These are phyloP conservation scores for Pogonomyrmex californicus DNA, from an alignment of 1,140 invertebrate species.

Conservation along the genomic window DNA sequence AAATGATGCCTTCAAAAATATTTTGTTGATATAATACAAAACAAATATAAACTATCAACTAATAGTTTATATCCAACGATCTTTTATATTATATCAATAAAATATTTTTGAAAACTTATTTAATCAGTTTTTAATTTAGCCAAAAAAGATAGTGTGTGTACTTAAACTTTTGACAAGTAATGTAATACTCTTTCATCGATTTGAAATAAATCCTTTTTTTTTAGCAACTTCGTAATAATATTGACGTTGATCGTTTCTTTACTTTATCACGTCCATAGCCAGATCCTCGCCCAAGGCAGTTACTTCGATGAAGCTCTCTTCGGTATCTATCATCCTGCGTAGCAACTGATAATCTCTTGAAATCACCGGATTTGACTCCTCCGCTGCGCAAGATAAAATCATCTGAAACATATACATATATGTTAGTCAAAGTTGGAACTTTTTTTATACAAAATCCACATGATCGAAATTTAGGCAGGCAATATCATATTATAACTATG, in stretches of 20 bases:
- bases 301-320: constrained; percentile 97
- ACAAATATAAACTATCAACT: too few species aligned
- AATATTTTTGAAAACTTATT: too few species aligned
- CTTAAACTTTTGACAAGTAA: too few species aligned
- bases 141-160: too few species aligned
- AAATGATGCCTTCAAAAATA: too few species aligned
- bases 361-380: constrained; percentile 94
- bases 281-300: constrained; percentile 96
- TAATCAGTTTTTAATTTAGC: too few species aligned
- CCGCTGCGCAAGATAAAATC: constrained; percentile 95
- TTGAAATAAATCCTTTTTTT: neutral
- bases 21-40: too few species aligned
- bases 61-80: too few species aligned
- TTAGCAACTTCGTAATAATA: neutral
- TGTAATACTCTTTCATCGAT: constrained; percentile 41
- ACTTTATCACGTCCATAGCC: constrained; percentile 97
- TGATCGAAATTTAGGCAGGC: neutral
- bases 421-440: neutral
- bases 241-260: constrained; percentile 67
- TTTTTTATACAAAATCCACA: neutral
- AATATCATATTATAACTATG: too few species aligned
- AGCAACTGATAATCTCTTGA: constrained; percentile 95
- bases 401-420: constrained; percentile 88
- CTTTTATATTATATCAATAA: too few species aligned
- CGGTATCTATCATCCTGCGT: constrained; percentile 95